phyloP scores from a whole-genome alignment of 2,888 invertebrate species.

The Chrysotoxum bicinctum region DNA sequence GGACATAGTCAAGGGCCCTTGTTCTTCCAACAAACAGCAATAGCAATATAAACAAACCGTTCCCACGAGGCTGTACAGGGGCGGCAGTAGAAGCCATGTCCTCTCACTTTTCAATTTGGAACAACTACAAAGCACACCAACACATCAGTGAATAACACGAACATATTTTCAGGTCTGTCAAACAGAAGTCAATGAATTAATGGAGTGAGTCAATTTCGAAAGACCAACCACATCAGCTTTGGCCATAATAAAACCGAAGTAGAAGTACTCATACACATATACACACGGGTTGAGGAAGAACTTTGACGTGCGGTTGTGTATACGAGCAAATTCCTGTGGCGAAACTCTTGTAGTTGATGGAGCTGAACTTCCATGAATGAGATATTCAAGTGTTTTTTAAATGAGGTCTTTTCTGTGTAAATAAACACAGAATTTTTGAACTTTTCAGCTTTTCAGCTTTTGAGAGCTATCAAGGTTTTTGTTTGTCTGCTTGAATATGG shows the following conservation, averaged over 20 bases:
- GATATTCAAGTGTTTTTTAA: not conserved
- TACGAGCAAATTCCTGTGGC: not conserved
- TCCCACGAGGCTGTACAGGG: not conserved
- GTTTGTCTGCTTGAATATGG: not conserved
- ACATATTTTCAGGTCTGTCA: slow-evolving; percentile 52
- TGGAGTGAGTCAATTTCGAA: slow-evolving; percentile 33
- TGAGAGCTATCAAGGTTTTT: not conserved
- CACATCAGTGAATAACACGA: slow-evolving; percentile 17
- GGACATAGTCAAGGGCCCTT: slow-evolving; percentile 36
- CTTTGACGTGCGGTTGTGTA: not conserved
- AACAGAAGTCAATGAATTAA: slow-evolving; percentile 50
- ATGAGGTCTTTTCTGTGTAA: not conserved
- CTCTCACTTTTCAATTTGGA: not conserved
- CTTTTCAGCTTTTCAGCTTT: not conserved
- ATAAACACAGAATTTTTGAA: not conserved
- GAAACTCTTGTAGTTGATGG: not conserved
- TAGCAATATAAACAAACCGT: not conserved
- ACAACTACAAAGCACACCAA: not conserved
- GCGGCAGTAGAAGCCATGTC: not conserved
- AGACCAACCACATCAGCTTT: slow-evolving; percentile 4
- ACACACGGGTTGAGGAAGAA: not conserved
- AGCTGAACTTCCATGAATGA: slow-evolving; percentile 1
- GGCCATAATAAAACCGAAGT: not conserved
- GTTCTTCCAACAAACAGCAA: not conserved
- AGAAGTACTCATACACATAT: not conserved